Percentiles rank a stretch among this genome's conserved stretches.
Conservation (phyloP, 1,140 invertebrate genomes). For the Sesamia nonagrioides region DNA sequence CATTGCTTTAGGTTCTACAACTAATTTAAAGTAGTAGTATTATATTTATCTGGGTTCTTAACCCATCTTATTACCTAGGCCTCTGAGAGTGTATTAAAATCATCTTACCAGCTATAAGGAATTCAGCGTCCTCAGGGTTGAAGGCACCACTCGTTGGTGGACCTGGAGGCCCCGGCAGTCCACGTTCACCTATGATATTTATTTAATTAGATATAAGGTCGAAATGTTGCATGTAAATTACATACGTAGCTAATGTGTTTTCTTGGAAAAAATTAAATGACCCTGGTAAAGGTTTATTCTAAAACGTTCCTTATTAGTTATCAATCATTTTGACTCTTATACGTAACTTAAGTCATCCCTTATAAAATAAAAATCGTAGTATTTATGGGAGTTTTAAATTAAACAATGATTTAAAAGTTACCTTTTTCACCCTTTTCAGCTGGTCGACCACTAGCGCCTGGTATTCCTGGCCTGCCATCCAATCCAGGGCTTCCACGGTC, state of each 20-base stretch:
- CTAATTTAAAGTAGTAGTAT: no score
- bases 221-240: no score
- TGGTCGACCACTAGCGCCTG: conserved; percentile 86
- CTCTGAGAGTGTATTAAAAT: not conserved
- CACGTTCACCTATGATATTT: conserved; percentile 80
- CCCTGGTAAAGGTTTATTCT: no score
- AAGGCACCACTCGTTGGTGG: conserved; percentile 58
- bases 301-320: no score
- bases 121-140: conserved; percentile 68
- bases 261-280: no score
- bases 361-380: no score
- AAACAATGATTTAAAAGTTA: conserved; percentile 43
- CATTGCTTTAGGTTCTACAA: no score
- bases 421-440: conserved; percentile 89
- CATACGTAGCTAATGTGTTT: no score
- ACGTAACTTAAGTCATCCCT: no score
- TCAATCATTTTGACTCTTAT: no score
- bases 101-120: conserved; percentile 61
- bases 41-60: no score
- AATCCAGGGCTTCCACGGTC: conserved; percentile 89
- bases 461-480: conserved; percentile 86
- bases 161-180: conserved; percentile 86
- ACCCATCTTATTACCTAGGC: not conserved
- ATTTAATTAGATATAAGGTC: no score
- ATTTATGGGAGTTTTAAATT: not conserved